Evolutionary conservation across 2,113 vertebrate genomes (phyloP).

Genomic region (Copsychus sechellarum): DNA sequence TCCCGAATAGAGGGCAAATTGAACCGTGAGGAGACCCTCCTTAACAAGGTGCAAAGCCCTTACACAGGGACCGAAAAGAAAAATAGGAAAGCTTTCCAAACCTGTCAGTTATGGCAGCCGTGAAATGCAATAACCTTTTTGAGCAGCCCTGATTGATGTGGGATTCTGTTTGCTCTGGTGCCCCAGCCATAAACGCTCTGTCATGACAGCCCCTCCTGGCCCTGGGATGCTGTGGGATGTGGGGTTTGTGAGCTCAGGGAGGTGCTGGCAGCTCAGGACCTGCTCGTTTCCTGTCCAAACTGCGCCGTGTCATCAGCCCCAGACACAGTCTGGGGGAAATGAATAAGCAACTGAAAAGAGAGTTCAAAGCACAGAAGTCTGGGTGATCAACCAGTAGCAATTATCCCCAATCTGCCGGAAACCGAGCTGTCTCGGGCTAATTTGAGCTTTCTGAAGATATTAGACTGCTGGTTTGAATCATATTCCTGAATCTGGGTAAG

Average conservation of each 20-base stretch:
- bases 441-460: not conserved
- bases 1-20: not conserved
- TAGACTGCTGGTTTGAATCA: conserved; percentile 14
- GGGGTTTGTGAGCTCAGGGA: not conserved
- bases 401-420: conserved; percentile 10
- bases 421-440: conserved; percentile 5
- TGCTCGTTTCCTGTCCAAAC: not conserved
- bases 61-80: not conserved
- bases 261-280: not conserved
- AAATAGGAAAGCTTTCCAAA: conserved; percentile 22
- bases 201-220: not conserved
- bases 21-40: not conserved
- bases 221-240: not conserved
- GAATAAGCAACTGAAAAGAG: not conserved
- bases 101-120: not conserved
- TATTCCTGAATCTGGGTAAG: not conserved
- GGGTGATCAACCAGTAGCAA: conserved; percentile 11
- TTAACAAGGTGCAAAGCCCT: conserved; percentile 19
- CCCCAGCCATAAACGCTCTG: not conserved
- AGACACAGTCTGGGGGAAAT: not conserved
- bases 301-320: not conserved
- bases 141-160: not conserved
- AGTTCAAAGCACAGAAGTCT: conserved; percentile 4
- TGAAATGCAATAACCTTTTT: not conserved
- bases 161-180: not conserved